These are phyloP conservation scores for Microchrysa polita DNA, from an alignment of 2,888 invertebrate genomes.

Conservation along the genomic window DNA sequence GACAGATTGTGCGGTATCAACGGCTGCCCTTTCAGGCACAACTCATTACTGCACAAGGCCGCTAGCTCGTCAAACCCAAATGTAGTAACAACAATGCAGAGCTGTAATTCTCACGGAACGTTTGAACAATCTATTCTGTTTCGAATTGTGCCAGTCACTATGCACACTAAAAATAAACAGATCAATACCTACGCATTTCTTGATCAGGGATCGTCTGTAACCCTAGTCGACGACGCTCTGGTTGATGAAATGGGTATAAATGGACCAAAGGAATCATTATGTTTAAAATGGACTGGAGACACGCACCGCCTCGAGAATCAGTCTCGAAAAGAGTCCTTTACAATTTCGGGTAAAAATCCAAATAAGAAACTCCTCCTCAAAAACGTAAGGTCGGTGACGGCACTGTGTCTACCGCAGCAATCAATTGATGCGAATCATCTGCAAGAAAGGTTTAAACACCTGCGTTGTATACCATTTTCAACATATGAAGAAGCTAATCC, in stretches of 20 bases:
- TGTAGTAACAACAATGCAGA: neutral
- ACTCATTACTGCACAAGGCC: too few species aligned
- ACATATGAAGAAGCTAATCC: too few species aligned
- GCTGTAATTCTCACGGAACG: neutral
- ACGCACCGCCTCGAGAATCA: neutral
- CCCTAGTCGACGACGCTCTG: too few species aligned
- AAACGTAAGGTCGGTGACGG: neutral
- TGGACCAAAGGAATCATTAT: neutral
- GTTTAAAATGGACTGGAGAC: neutral
- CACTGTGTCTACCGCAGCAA: neutral
- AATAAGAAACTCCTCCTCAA: neutral
- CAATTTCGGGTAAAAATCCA: neutral
- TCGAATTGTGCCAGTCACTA: neutral
- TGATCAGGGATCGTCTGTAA: too few species aligned
- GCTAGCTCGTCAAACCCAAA: neutral
- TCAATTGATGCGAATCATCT: neutral
- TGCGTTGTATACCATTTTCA: constrained; percentile 33
- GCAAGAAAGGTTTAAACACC: neutral
- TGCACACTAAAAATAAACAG: neutral
- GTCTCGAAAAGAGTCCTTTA: neutral
- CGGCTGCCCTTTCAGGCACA: too few species aligned
- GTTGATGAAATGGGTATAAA: neutral
- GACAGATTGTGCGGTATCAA: neutral
- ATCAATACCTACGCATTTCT: too few species aligned
- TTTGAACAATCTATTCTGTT: neutral